These are phyloP conservation scores for Aromia moschata DNA, from an alignment of 2,888 invertebrate genomes.

Conservation along the genomic window DNA sequence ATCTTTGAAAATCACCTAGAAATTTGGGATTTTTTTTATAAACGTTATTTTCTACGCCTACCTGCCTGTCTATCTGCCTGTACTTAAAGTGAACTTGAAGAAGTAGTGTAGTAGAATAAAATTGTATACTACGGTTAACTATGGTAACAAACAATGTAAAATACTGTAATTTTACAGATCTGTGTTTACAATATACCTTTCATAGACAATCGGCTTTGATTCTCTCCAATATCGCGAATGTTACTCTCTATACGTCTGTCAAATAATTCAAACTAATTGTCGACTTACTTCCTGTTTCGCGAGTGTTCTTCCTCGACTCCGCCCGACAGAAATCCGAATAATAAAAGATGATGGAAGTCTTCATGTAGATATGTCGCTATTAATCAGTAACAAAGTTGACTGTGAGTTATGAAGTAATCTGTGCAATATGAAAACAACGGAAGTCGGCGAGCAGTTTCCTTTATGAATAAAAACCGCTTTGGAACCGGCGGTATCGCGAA, in stretches of 20 bases:
- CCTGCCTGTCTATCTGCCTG: no score
- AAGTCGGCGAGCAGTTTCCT: conserved; percentile 43
- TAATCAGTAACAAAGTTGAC: conserved; percentile 41
- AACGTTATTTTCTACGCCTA: no score
- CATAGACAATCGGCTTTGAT: no score
- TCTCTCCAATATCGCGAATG: no score
- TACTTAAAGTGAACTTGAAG: no score
- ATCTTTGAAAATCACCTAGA: no score
- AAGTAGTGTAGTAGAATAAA: no score
- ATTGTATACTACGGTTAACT: not conserved
- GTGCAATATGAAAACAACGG: conserved; percentile 42
- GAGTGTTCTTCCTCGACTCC: not conserved
- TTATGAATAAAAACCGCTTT: conserved; percentile 41
- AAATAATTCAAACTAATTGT: not conserved
- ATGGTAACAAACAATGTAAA: no score
- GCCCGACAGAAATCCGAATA: conserved; percentile 19
- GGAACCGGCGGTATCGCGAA: conserved; percentile 35
- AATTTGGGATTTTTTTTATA: no score
- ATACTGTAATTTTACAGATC: no score
- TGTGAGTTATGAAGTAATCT: conserved; percentile 42
- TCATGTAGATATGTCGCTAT: conserved; percentile 40
- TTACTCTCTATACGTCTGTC: no score
- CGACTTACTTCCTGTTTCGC: not conserved
- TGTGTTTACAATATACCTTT: no score
- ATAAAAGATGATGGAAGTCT: conserved; percentile 35